A percentile compares a stretch with the other conserved stretches of the same genome.
These are phyloP conservation scores for Labroides dimidiatus DNA, from an alignment of 2,797 vertebrate species.

Conservation along the genomic window DNA sequence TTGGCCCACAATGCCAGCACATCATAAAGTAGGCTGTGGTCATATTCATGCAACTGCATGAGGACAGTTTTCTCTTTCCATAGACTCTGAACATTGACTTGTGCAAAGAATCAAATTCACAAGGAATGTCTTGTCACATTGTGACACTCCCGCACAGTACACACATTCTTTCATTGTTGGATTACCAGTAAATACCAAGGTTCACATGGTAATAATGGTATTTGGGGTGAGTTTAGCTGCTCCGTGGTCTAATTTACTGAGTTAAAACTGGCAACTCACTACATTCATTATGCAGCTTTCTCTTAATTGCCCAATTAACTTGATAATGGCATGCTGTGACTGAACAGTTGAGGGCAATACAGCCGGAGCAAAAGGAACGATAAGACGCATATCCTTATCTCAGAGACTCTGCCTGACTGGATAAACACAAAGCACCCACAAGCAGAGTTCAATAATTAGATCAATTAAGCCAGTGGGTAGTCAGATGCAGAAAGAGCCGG, in stretches of 20 bases:
- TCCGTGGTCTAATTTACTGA: slow-evolving; percentile 43
- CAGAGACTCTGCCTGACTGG: slow-evolving; percentile 73
- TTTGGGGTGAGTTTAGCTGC: slow-evolving; percentile 9
- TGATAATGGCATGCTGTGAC: slow-evolving; percentile 58
- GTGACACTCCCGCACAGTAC: neutral
- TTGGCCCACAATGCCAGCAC: slow-evolving; percentile 8
- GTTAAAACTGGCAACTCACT: slow-evolving; percentile 31
- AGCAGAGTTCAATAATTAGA: slow-evolving; percentile 83
- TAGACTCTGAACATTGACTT: neutral
- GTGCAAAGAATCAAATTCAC: neutral
- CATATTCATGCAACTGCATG: neutral
- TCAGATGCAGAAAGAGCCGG: slow-evolving; percentile 70
- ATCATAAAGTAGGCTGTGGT: neutral
- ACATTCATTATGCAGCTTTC: slow-evolving; percentile 30
- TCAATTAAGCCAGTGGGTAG: slow-evolving; percentile 82
- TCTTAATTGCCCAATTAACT: slow-evolving; percentile 76
- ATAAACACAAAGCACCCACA: slow-evolving; percentile 80
- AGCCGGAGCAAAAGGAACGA: slow-evolving; percentile 62
- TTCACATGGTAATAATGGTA: slow-evolving; percentile 7
- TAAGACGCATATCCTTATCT: slow-evolving; percentile 77
- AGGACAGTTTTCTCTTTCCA: neutral
- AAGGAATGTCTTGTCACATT: neutral
- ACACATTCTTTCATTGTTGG: neutral
- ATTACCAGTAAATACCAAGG: neutral
- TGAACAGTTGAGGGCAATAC: slow-evolving; percentile 67